Evolutionary conservation across 2,888 invertebrate species (phyloP).

Genomic region (Athalia rosae): DNA sequence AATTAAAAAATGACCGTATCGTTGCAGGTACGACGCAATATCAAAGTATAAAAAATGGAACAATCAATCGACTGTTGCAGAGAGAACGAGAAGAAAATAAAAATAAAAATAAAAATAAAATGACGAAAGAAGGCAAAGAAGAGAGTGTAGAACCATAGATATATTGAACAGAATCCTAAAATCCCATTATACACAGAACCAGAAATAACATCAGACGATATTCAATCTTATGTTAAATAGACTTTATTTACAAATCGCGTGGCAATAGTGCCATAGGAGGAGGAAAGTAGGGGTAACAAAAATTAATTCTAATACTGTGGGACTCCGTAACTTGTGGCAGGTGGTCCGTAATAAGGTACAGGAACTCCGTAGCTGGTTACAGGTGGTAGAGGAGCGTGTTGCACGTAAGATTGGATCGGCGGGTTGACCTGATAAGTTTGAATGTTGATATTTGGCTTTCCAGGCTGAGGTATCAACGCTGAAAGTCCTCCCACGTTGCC

Average conservation of each 20-base stretch:
- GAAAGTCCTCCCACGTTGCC: conserved; percentile 35
- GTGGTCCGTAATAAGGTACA: conserved; percentile 44
- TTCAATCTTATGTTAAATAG: conserved; percentile 30
- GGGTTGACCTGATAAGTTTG: conserved; percentile 43
- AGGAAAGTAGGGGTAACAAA: neutral
- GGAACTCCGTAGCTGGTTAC: conserved; percentile 50
- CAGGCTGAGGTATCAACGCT: conserved; percentile 4
- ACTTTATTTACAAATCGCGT: conserved; percentile 41
- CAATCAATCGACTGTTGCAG: too few relatives aligned
- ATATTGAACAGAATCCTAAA: neutral
- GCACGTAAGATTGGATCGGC: neutral
- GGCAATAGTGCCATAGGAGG: neutral
- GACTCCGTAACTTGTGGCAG: conserved; percentile 49
- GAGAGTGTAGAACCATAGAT: too few relatives aligned
- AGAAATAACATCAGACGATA: neutral
- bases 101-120: neutral
- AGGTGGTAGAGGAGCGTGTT: neutral
- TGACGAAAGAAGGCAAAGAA: neutral
- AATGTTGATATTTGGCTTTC: conserved; percentile 12
- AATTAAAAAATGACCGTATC: neutral
- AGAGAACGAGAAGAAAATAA: neutral
- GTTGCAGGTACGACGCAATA: neutral
- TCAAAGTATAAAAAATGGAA: neutral
- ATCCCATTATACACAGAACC: neutral
- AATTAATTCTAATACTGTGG: conserved; percentile 40